Evolutionary conservation across 2,113 vertebrate species (phyloP).

Genomic region (Lota lota): DNA sequence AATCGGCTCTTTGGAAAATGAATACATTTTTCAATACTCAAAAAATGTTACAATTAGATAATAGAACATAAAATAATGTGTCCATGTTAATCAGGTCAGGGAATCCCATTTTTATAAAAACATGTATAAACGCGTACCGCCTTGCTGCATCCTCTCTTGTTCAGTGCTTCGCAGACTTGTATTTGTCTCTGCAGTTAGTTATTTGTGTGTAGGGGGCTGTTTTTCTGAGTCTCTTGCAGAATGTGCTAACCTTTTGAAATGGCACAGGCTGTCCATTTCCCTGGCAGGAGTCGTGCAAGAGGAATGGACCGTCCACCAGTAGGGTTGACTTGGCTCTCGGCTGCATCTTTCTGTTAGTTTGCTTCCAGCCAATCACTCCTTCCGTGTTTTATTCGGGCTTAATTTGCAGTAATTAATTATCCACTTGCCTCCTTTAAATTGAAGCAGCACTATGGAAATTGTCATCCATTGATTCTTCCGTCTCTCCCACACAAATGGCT

Average conservation of each 20-base stretch:
- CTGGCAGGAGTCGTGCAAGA: slow-evolving; percentile 45
- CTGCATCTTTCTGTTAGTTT: slow-evolving; percentile 38
- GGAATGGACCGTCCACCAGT: slow-evolving; percentile 49
- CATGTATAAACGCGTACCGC: no score
- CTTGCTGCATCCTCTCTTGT: no score
- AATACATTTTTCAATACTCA: no score
- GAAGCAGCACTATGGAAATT: slow-evolving; percentile 54
- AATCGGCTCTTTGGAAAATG: no score
- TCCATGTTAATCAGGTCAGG: no score
- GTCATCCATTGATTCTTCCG: slow-evolving; percentile 60
- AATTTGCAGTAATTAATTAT: slow-evolving; percentile 56
- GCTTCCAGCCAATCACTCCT: slow-evolving; percentile 46
- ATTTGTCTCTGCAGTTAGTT: no score
- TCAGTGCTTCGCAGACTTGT: no score
- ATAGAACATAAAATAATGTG: no score
- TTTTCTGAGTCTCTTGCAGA: slow-evolving; percentile 45
- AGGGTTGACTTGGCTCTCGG: slow-evolving; percentile 36
- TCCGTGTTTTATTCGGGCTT: slow-evolving; percentile 51
- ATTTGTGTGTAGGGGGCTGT: slow-evolving; percentile 11
- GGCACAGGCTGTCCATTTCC: slow-evolving; percentile 58
- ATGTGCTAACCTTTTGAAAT: slow-evolving; percentile 65
- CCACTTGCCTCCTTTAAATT: slow-evolving; percentile 30
- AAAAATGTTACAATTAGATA: no score
- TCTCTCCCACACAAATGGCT: slow-evolving; percentile 36
- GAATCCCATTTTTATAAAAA: no score